Percentiles rank a stretch among this genome's conserved stretches.
Conservation (phyloP, 2,888 invertebrate genomes). For the Caenorhabditis angaria region DNA sequence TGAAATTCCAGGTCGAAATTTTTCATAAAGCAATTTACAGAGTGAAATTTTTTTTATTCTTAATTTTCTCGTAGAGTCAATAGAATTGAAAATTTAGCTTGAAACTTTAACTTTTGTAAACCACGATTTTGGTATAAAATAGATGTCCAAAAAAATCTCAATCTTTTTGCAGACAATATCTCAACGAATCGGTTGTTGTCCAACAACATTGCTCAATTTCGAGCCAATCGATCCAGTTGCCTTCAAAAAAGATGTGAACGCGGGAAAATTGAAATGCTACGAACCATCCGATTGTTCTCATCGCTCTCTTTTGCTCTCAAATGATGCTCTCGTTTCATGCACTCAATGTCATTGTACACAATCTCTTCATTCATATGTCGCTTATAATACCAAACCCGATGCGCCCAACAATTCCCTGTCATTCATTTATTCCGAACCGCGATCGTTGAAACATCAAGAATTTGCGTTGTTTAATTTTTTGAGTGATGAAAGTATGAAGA, state of each 20-base stretch:
- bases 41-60: neutral
- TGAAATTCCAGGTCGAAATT: no score
- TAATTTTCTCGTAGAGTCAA: no score
- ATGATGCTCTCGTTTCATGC: constrained; percentile 32
- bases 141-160: no score
- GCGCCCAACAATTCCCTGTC: neutral
- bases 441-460: neutral
- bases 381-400: neutral
- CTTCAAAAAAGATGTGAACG: neutral
- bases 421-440: neutral
- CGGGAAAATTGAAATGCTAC: neutral
- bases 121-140: no score
- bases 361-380: neutral
- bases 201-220: constrained; percentile 18
- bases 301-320: constrained; percentile 23
- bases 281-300: constrained; percentile 43
- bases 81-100: neutral
- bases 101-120: no score
- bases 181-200: constrained; percentile 21
- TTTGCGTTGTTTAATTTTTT: neutral
- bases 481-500: neutral
- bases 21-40: no score
- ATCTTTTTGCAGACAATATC: neutral
- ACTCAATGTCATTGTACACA: constrained; percentile 35
- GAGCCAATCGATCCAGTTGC: constrained; percentile 16